Evolutionary conservation across 2,797 vertebrate genomes (phyloP), one percentile per base, ranked within the genome.

Genomic region (Pantherophis alleghaniensis): DNA sequence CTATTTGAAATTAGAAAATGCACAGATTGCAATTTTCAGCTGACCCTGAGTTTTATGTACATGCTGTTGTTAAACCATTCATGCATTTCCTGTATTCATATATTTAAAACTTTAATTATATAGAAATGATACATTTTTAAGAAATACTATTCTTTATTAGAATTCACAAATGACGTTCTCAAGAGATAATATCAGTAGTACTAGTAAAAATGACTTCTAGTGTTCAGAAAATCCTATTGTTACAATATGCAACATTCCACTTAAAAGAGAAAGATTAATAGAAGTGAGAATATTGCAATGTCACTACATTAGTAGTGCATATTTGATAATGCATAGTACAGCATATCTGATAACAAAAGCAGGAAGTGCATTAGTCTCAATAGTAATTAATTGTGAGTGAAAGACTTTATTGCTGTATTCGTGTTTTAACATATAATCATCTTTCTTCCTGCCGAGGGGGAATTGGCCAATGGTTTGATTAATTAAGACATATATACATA

Each of bases 1-100:
- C 93, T 94, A 88, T 93, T 95, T 96, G 74, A 95, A 56, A 86
- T 32, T 91, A 90, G 20, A 94, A 95, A 55, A 93, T 93, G 60
- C 88, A 94, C 79, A 92, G 92, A 0, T 14, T 88, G 86, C 91
- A 92, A 47, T 2, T 0, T 87, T 92, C 94, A 59, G 91, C 87
- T 95, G 88, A 88, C 53, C 63, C 91, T 92, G 63, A 93, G 12
- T 89, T 92, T 89, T 61, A 37, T 37, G 9, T 79, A 57, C 37
- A 53, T n/a, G 55, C 11, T 7, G 20, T n/a, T 22, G 63, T 90
- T 79, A 56, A 90, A 51, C 18, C 18, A 22, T n/a, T 91, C 32
- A 12, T 90, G 24, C n/a, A 90, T 90, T 90, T 37, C 55, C 5
- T 11, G 2, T 60, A 7, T 47, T 1, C 69, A 20, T 79, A 79